phyloP scores from a whole-genome alignment of 2,113 vertebrate genomes.

The Mesocricetus auratus region DNA sequence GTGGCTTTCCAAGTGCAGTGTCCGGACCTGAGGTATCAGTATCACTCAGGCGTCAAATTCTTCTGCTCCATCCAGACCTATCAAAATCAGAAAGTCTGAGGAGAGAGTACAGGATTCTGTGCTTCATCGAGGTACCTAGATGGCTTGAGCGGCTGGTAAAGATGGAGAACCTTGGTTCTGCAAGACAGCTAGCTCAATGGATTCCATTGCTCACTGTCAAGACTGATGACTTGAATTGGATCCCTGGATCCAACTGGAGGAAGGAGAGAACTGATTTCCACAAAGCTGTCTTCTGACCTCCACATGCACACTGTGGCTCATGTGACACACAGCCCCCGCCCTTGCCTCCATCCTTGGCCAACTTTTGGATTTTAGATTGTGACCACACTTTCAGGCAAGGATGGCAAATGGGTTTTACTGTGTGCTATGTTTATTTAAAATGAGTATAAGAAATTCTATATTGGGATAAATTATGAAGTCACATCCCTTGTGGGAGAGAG shows the following conservation, averaged over 20 bases:
- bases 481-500: background rate
- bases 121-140: background rate
- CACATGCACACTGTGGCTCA: background rate
- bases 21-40: background rate
- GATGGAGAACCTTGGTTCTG: background rate
- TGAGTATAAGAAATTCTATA: background rate
- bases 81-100: background rate
- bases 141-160: background rate
- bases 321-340: too few species aligned
- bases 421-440: background rate
- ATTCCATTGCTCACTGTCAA: background rate
- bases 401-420: constrained; percentile 48
- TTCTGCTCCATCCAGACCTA: background rate
- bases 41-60: background rate
- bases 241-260: background rate
- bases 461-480: background rate
- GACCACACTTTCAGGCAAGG: background rate
- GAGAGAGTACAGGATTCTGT: background rate
- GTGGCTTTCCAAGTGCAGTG: background rate
- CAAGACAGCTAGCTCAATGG: background rate
- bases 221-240: background rate
- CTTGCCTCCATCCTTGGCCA: too few species aligned
- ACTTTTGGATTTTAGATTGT: background rate
- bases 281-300: background rate
- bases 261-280: background rate